Conservation (phyloP, 2,888 invertebrate species). For the Drosophila falleni region DNA sequence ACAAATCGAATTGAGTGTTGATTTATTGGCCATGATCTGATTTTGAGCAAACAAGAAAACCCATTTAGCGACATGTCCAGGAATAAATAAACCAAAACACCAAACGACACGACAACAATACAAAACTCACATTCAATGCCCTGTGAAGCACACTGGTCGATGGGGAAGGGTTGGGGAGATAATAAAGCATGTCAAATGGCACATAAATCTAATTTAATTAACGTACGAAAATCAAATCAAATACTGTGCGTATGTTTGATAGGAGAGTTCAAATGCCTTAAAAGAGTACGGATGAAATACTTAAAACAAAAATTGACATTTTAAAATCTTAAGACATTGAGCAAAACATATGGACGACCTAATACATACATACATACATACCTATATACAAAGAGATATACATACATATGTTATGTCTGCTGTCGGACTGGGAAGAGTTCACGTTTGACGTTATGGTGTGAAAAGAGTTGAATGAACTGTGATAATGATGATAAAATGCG, state of each 20-base stretch:
- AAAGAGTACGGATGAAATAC: conserved; percentile 15
- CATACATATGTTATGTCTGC: background rate
- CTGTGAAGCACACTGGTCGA: background rate
- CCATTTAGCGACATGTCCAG: conserved; percentile 73
- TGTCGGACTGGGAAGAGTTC: background rate
- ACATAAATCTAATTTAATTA: conserved; percentile 77
- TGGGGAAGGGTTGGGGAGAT: background rate
- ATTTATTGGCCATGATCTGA: conserved; percentile 77
- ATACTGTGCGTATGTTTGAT: conserved; percentile 26
- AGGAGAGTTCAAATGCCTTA: conserved; percentile 1
- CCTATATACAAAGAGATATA: background rate
- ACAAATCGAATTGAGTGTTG: conserved; percentile 73
- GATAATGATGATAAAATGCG: conserved; percentile 20
- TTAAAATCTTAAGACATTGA: conserved; percentile 37
- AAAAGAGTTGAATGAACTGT: conserved; percentile 55
- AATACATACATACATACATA: background rate
- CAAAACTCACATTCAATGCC: background rate
- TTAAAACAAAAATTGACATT: conserved; percentile 47
- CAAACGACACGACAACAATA: conserved; percentile 4
- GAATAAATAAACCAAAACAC: conserved; percentile 64
- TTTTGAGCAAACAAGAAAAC: conserved; percentile 74
- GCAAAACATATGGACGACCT: background rate
- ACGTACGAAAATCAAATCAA: conserved; percentile 69
- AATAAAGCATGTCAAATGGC: conserved; percentile 60
- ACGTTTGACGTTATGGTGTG: conserved; percentile 48